phyloP scores from a whole-genome alignment of 2,113 vertebrate species.

The Oreochromis aureus region DNA sequence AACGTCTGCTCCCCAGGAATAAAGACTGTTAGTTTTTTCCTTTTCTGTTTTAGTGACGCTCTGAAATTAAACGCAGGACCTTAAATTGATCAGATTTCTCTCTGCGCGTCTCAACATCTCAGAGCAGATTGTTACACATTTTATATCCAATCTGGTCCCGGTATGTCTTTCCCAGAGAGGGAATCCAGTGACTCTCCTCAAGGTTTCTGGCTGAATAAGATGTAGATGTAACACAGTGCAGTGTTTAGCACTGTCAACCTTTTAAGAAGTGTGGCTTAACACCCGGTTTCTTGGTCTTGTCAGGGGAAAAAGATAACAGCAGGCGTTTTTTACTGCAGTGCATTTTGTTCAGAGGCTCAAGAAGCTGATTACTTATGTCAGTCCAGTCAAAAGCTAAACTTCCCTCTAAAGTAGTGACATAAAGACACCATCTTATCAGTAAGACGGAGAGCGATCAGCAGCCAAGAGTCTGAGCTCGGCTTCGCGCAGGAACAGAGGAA shows the following conservation, averaged over 20 bases:
- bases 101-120: fast-evolving
- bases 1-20: background rate
- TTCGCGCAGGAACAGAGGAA: background rate
- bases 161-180: background rate
- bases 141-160: background rate
- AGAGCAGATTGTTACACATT: background rate
- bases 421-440: background rate
- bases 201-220: background rate
- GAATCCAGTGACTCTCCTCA: background rate
- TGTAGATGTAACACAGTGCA: background rate
- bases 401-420: background rate
- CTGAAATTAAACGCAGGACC: background rate
- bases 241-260: background rate
- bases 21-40: fast-evolving
- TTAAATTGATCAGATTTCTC: background rate
- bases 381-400: background rate
- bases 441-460: background rate
- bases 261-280: background rate
- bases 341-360: background rate
- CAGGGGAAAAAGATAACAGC: background rate
- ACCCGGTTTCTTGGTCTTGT: background rate
- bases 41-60: background rate
- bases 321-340: background rate
- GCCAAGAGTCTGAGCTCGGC: background rate
- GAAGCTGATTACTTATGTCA: background rate